phyloP scores from a whole-genome alignment of 1,140 invertebrate species.

The Bradysia coprophila region DNA sequence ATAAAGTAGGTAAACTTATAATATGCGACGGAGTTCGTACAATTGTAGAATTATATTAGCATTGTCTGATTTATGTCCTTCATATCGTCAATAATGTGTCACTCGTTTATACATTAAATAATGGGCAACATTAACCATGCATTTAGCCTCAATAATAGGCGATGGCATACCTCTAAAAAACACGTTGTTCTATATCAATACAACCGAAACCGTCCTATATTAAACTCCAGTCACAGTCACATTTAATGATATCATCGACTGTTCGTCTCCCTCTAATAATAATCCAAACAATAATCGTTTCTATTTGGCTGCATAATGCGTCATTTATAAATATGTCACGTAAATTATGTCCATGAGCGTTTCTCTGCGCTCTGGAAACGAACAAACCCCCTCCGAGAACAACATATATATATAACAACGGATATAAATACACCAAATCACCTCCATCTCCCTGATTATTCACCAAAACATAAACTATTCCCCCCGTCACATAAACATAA shows the following conservation, averaged over 20 bases:
- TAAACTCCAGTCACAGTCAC: neutral
- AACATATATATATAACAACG: neutral
- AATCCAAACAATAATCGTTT: neutral
- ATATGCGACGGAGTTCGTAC: no score
- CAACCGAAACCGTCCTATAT: neutral
- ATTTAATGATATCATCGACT: neutral
- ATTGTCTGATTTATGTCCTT: neutral
- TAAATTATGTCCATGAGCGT: neutral
- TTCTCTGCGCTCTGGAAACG: neutral
- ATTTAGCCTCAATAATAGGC: no score
- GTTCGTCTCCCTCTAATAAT: neutral
- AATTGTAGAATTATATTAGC: no score
- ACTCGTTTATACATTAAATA: neutral
- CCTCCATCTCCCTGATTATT: no score
- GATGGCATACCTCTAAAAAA: neutral
- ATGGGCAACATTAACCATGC: no score
- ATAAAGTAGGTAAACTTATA: no score
- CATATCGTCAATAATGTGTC: neutral
- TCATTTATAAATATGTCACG: neutral
- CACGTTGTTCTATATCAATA: neutral
- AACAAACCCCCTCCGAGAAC: neutral
- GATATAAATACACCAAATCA: no score
- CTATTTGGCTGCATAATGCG: neutral
- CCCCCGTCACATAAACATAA: no score
- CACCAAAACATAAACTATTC: no score